phyloP scores from a whole-genome alignment of 2,888 invertebrate genomes.

The Tetragonula carbonaria region DNA sequence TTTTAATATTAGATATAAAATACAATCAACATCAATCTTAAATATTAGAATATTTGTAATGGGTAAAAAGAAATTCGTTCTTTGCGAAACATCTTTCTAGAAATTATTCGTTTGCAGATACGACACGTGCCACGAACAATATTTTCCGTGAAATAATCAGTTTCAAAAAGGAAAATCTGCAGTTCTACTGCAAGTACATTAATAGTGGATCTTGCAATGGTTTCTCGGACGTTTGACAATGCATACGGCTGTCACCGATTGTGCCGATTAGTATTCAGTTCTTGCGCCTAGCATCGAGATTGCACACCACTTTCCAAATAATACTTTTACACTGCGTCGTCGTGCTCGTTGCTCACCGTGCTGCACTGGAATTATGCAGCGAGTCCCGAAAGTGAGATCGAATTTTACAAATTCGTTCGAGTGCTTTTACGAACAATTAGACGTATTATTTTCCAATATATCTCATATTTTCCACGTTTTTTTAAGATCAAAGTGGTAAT shows the following conservation, averaged over 20 bases:
- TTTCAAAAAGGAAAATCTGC: conserved; percentile 12
- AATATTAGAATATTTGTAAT: no score
- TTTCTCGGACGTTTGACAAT: conserved; percentile 26
- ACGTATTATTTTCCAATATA: background rate
- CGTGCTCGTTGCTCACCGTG: conserved; percentile 3
- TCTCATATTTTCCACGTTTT: no score
- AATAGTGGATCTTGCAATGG: conserved; percentile 38
- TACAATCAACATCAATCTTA: no score
- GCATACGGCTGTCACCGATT: background rate
- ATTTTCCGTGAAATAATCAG: conserved; percentile 54
- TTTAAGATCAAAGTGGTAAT: background rate
- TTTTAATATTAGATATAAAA: no score
- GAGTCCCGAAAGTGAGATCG: background rate
- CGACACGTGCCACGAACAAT: background rate
- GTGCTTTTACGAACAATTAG: no score
- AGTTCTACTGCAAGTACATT: conserved; percentile 25
- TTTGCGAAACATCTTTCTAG: background rate
- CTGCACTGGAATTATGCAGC: background rate
- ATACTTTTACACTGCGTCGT: conserved; percentile 27
- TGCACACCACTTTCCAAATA: conserved; percentile 27
- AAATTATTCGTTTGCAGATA: background rate
- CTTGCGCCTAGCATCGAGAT: background rate
- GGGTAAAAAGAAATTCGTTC: no score
- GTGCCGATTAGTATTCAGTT: conserved; percentile 30
- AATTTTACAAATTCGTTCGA: background rate